Base-by-base conservation (phyloP, 1,140 invertebrate species). In the Ceratina japonica region DNA sequence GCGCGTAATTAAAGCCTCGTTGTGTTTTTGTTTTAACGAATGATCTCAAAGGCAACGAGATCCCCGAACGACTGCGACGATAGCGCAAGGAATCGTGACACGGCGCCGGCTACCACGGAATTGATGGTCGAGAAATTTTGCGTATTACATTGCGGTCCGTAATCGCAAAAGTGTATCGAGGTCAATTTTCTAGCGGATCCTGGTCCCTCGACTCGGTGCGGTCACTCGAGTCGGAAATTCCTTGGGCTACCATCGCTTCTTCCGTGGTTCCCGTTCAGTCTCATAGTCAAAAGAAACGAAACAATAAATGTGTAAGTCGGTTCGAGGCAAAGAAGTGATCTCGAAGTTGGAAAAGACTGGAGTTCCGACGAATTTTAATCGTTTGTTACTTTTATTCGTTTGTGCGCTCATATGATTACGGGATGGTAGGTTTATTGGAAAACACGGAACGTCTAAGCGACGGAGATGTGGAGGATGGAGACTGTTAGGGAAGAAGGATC, bases 61-160 rank as follows among this genome's bases (percentile, higher is more conserved):
- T 24, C 56, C 51, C 44, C 5, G 58, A 4, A 20, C 0, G 44
- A 8, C 16, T n/a, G 18, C 5, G 5, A 15, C 31, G 16, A 13
- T 13, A 27, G 44, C 51, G 5, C n/a, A 20, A 56, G 44, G 52
- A 72, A 37, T 76, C 7, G 15, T 2, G n/a, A 8, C 20, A 12
- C 2, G 2, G 70, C 15, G n/a, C 2, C 20, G 16, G 12, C 61
- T 2, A 31, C 18, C 24, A 13, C 16, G 20, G 52, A 37, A 24
- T 52, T 37, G 64, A 51, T 80, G 22, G 51, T 80, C 62, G 89
- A 82, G 85, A 89, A 89, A 90, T 90, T 85, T 88, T 87, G 70
- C 64, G 63, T 74, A 72, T 89, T 89, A 90, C 86, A 85, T 76
- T 85, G 88, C 89, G 89, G 89, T 90, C 88, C 58, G 86, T 90